These are phyloP conservation scores for Petrophora chlorosata DNA, from an alignment of 2,888 invertebrate genomes.

Conservation along the genomic window DNA sequence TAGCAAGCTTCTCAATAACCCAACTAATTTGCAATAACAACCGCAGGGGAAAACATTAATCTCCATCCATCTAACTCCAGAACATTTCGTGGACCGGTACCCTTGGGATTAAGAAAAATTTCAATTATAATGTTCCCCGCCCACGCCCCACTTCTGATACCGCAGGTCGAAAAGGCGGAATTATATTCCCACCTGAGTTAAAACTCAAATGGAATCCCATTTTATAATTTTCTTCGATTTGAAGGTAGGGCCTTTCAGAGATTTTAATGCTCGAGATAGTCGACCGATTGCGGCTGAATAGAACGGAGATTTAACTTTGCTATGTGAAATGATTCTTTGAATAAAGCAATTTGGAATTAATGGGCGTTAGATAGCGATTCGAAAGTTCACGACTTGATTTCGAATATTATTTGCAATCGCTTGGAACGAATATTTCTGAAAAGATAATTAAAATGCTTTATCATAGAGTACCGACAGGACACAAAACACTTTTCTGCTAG, in stretches of 20 bases:
- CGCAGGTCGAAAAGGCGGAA: conserved; percentile 47
- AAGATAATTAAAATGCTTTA: too few relatives aligned
- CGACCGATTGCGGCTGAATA: conserved; percentile 31
- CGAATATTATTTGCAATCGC: neutral
- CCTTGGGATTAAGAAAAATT: conserved; percentile 64
- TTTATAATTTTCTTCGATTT: conserved; percentile 64
- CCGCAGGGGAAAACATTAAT: conserved; percentile 40
- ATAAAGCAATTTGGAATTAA: conserved; percentile 25
- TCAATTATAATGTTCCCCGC: conserved; percentile 58
- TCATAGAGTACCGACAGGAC: too few relatives aligned
- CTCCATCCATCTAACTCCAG: conserved; percentile 40
- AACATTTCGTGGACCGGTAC: conserved; percentile 41
- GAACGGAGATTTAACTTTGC: conserved; percentile 23
- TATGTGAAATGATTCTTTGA: conserved; percentile 28
- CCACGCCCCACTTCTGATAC: neutral
- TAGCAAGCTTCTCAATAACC: conserved; percentile 26
- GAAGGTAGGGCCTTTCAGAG: conserved; percentile 44
- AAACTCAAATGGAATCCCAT: conserved; percentile 63
- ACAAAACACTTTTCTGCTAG: too few relatives aligned
- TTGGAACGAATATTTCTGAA: neutral
- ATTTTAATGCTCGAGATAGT: conserved; percentile 42
- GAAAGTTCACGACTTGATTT: neutral
- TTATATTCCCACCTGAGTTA: conserved; percentile 51
- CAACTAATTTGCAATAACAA: conserved; percentile 40
- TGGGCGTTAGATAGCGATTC: conserved; percentile 12